A percentile compares a stretch with the other conserved stretches of the same genome.
These are phyloP conservation scores for Eclectus roratus DNA, from an alignment of 2,113 vertebrate species.

Conservation along the genomic window DNA sequence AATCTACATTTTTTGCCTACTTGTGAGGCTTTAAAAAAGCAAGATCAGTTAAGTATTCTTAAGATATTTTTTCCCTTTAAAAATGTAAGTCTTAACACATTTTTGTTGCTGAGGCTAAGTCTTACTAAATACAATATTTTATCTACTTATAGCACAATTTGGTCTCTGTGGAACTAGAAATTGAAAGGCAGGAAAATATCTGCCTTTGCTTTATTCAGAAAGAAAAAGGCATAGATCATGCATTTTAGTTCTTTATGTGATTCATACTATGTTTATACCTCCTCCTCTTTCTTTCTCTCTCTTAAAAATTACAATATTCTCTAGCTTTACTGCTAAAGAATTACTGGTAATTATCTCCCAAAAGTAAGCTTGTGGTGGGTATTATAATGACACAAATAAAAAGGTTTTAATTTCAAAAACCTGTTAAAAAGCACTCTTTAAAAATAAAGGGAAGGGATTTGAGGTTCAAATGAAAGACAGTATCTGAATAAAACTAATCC, in stretches of 20 bases:
- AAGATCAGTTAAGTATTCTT: not conserved
- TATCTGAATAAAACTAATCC: constrained; percentile 66
- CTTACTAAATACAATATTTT: not conserved
- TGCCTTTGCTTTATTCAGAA: not conserved
- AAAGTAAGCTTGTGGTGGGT: constrained; percentile 41
- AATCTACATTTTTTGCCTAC: not conserved
- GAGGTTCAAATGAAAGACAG: constrained; percentile 77
- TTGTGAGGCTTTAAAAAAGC: not conserved
- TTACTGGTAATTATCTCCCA: not conserved
- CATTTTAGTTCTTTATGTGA: not conserved
- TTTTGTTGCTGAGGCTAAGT: not conserved
- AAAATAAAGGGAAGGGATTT: constrained; percentile 53
- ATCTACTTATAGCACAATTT: not conserved
- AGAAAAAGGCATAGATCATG: not conserved
- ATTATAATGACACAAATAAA: constrained; percentile 59
- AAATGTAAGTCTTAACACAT: not conserved
- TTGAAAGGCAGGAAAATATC: not conserved
- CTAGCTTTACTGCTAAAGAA: not conserved
- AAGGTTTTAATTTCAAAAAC: constrained; percentile 63
- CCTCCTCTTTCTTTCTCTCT: not conserved
- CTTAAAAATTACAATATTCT: not conserved
- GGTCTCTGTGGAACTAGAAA: not conserved
- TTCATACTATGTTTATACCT: not conserved
- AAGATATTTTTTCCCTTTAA: not conserved
- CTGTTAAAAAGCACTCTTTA: constrained; percentile 43